Evolutionary conservation across 2,888 invertebrate genomes (phyloP).

Genomic region (Acanthococcus lagerstroemiae): DNA sequence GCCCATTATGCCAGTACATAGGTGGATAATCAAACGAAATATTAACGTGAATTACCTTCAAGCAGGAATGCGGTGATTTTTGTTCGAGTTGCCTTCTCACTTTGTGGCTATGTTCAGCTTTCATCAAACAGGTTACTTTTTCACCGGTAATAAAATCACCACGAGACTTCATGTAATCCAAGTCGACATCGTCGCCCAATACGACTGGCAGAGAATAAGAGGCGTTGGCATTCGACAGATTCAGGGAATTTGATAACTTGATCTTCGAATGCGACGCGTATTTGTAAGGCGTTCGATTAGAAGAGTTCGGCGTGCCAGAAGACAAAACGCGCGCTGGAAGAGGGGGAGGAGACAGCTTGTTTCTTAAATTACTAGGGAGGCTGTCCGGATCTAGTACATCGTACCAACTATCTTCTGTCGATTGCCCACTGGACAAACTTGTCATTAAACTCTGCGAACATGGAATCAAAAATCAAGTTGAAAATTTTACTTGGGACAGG

Average conservation of each 20-base stretch:
- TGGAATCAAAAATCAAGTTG: neutral
- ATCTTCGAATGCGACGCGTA: slow-evolving; percentile 41
- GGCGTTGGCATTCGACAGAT: slow-evolving; percentile 37
- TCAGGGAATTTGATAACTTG: slow-evolving; percentile 42
- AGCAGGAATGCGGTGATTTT: slow-evolving; percentile 15
- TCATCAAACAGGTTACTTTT: slow-evolving; percentile 42
- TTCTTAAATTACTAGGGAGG: slow-evolving; percentile 24
- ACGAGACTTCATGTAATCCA: slow-evolving; percentile 10
- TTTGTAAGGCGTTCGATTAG: slow-evolving; percentile 17
- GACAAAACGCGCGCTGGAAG: slow-evolving; percentile 44
- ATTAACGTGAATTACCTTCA: neutral
- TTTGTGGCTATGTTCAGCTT: slow-evolving; percentile 42
- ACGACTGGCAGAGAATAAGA: slow-evolving; percentile 32
- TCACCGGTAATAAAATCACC: slow-evolving; percentile 41
- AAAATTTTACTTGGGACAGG: neutral
- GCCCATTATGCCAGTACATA: neutral
- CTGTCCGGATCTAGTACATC: slow-evolving; percentile 45
- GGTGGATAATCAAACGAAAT: neutral
- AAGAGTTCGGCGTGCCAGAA: slow-evolving; percentile 32
- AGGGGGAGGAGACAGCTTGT: slow-evolving; percentile 42
- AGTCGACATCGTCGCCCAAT: slow-evolving; percentile 3
- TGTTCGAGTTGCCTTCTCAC: slow-evolving; percentile 38
- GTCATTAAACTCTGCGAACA: slow-evolving; percentile 49
- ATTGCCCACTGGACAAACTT: slow-evolving; percentile 54
- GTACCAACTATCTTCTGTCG: slow-evolving; percentile 55